Conservation (phyloP, 2,113 vertebrate genomes). For the Malurus alboscapulatus region DNA sequence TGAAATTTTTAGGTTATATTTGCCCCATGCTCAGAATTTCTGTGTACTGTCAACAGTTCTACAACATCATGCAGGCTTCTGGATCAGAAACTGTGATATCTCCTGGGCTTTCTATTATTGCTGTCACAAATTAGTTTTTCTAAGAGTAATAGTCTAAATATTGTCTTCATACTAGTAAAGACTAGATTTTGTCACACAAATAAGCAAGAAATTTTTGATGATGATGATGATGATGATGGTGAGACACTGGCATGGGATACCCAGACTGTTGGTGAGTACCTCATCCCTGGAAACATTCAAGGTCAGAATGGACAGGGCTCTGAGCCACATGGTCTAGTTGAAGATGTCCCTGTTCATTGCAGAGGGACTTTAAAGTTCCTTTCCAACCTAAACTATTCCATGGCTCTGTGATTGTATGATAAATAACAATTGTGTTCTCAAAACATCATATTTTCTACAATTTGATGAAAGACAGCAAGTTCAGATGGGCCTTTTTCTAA, state of each 20-base stretch:
- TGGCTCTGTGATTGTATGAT: not conserved
- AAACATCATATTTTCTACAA: not conserved
- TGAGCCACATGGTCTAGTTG: not conserved
- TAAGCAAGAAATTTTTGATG: not conserved
- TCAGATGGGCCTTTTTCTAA: not conserved
- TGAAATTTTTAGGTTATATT: not conserved
- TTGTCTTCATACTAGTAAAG: not conserved
- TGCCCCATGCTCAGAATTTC: not conserved
- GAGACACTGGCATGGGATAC: not conserved
- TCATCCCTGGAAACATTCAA: not conserved
- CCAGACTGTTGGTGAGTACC: not conserved
- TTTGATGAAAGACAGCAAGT: not conserved
- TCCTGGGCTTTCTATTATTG: not conserved
- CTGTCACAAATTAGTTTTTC: not conserved
- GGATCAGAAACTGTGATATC: not conserved
- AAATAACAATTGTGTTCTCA: not conserved
- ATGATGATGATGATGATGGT: accelerated
- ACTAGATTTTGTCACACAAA: not conserved
- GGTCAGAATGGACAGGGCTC: not conserved
- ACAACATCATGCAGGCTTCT: not conserved
- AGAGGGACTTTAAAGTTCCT: not conserved
- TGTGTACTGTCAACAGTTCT: not conserved
- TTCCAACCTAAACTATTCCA: not conserved
- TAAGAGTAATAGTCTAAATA: not conserved
- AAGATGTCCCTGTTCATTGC: not conserved